Base-by-base conservation (phyloP, 30 jellyfish, hydroid and myxozoan species). In the Phacellophora camtschatica region DNA sequence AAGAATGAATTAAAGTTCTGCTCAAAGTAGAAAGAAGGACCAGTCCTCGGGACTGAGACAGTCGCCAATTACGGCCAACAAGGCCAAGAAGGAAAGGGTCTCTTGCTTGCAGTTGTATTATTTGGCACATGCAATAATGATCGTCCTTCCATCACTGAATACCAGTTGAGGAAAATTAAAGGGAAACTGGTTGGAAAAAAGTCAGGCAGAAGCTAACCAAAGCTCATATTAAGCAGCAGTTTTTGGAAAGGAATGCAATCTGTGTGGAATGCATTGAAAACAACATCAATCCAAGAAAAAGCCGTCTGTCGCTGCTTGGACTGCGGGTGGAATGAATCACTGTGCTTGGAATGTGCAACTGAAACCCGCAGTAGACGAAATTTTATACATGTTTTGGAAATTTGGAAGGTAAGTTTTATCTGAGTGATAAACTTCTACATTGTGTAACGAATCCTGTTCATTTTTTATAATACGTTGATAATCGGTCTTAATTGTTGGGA, bases 291-390 rank as follows among this genome's bases (percentile, higher is more conserved):
- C 12, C 48, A 46, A 18, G 20, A 34, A 5, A 13, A 30, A 15
- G 74, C 74, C 11, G 74, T 61, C 22, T 61, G 74, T 29, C 74
- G 74, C 43, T 61, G 74, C 36, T 34, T n/a, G 2, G 74, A 61
- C 20, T 61, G 74, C 22, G 74, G 74, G 25, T 61, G 74, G 45
- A 24, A 61, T 46, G 50, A 61, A 30, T 2, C 0, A 13, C 50
- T 61, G 25, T 61, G 74, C 22, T 7, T 61, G 49, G 49, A 61
- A 7, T 61, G 74, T 61, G 74, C 74, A 23, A 20, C 50, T 10
- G 43, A 18, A 30, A 46, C 12, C 13, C 74, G 30, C 11, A 62
- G 51, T 28, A 62, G 31, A 4, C 31, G 6, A 27, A 62, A 62
- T 53, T 4, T 62, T 22, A 24, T 62, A 24, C 76, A 62, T 28